Percentiles rank a stretch among this genome's conserved stretches.
Evolutionary conservation across 2,888 invertebrate genomes (phyloP).

Genomic region (Nycteola revayana): DNA sequence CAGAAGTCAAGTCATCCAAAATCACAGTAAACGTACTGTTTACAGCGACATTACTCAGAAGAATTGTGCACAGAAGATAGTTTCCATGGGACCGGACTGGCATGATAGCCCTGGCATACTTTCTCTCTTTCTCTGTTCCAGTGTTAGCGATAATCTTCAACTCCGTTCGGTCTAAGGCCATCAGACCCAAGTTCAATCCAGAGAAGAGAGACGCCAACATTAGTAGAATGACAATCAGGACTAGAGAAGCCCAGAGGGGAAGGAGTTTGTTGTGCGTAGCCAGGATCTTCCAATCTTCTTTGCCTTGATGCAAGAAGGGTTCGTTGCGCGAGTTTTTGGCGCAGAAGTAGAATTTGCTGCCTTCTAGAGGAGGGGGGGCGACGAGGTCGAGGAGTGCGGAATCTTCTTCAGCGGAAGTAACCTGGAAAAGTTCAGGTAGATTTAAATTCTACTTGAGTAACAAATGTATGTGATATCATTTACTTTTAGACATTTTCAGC

Average conservation of each 20-base stretch:
- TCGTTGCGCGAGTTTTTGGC: constrained; percentile 42
- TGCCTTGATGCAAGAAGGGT: constrained; percentile 85
- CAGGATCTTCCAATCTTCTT: constrained; percentile 84
- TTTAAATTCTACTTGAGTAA: neutral
- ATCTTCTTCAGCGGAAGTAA: constrained; percentile 35
- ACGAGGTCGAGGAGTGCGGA: constrained; percentile 53
- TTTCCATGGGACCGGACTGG: constrained; percentile 97
- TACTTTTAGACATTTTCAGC: too few species aligned
- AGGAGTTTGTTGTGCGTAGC: constrained; percentile 86
- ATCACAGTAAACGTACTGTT: constrained; percentile 98
- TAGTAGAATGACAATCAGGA: constrained; percentile 88
- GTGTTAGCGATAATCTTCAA: constrained; percentile 96
- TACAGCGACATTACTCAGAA: constrained; percentile 94
- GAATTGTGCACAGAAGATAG: constrained; percentile 92
- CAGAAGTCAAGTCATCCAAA: constrained; percentile 96
- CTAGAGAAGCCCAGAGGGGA: constrained; percentile 89
- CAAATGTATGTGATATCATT: too few species aligned
- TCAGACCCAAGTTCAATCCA: constrained; percentile 97
- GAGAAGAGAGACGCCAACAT: constrained; percentile 97
- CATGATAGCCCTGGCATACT: constrained; percentile 93
- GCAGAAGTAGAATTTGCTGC: constrained; percentile 67
- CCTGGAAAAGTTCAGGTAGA: constrained; percentile 46
- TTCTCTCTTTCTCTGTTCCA: constrained; percentile 90
- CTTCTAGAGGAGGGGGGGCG: constrained; percentile 58
- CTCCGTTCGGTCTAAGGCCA: constrained; percentile 98